A percentile compares a stretch with the other conserved stretches of the same genome.
phyloP scores from a whole-genome alignment of 2,113 vertebrate genomes.

The Takifugu flavidus region DNA sequence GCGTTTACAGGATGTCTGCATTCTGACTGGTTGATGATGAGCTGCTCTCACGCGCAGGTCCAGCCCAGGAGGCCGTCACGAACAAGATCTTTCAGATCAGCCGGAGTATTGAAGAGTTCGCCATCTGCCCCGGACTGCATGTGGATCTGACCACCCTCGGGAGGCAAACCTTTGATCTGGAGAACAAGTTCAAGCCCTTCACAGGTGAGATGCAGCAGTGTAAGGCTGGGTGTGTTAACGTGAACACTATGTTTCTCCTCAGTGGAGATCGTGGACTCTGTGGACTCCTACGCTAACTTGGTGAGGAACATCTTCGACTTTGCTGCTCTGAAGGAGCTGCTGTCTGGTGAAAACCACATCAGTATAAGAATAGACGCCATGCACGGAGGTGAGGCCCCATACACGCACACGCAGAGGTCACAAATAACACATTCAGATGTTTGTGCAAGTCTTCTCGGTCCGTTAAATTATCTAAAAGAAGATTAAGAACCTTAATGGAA shows the following conservation, averaged over 20 bases:
- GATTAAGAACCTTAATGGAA: no score
- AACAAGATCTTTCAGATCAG: constrained; percentile 96
- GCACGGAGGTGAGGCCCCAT: constrained; percentile 84
- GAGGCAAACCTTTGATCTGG: constrained; percentile 92
- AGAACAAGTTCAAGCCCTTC: constrained; percentile 98
- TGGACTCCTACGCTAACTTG: constrained; percentile 91
- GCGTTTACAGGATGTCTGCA: no score
- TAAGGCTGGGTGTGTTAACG: no score
- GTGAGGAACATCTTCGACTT: constrained; percentile 96
- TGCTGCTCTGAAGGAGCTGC: constrained; percentile 85
- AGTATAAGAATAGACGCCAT: constrained; percentile 91
- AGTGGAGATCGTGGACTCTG: constrained; percentile 96
- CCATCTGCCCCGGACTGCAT: constrained; percentile 89
- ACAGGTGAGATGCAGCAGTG: constrained; percentile 75
- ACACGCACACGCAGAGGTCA: no score
- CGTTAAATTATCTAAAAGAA: no score
- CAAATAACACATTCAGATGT: no score
- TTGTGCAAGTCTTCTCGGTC: no score
- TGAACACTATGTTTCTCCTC: constrained; percentile 3
- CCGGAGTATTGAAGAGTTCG: constrained; percentile 91
- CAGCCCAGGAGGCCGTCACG: constrained; percentile 80
- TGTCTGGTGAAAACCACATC: constrained; percentile 86
- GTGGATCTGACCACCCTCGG: constrained; percentile 88
- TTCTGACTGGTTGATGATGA: not conserved
- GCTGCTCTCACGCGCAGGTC: constrained; percentile 49